Base-by-base conservation (phyloP, 2,797 vertebrate species). In the Pterois miles region DNA sequence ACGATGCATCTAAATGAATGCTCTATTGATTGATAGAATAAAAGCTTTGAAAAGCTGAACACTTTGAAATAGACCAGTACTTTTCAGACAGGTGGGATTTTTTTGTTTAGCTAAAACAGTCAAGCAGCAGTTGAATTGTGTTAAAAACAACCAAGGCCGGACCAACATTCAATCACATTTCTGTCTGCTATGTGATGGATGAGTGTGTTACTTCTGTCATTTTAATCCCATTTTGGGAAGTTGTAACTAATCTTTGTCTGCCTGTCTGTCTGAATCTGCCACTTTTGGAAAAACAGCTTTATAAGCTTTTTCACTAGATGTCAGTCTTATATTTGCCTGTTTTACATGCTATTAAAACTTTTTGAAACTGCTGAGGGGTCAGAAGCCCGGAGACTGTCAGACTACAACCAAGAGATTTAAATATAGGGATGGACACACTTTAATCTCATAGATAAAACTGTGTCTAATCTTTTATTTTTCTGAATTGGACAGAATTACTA, bases 181-280 rank as follows among this genome's bases (percentile, higher is more conserved):
- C 18, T 71, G 62, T 66, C 67, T 31, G 10, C 43, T 43, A 23
- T 40, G 33, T 66, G 38, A 81, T 6, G 54, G 62, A 66, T 71
- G 48, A 62, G 0, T 64, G 10, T 63, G 29, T 27, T 48, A 16
- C 3, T 48, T 27, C n/a, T 74, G 59, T 43, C 53, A 46, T 58
- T 77, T 69, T 65, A 64, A 70, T 78, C 36, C 59, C 46, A 56
- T 27, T 54, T 59, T 56, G 13, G 11, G 20, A 56, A 56, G 11
- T 54, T 71, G 20, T 12, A 46, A 71, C 38, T 65, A 60, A 71
- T 76, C 65, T 34, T 14, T 34, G 13, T 67, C 54, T 36, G 48
- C 40, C 11, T n/a, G 43, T 56, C 50, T 54, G 56, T 38, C 34
- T 59, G 38, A 77, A 77, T 54, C 25, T 52, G 20, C 6, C 27